phyloP scores from a whole-genome alignment of 2,113 vertebrate species.

The Cynocephalus volans region DNA sequence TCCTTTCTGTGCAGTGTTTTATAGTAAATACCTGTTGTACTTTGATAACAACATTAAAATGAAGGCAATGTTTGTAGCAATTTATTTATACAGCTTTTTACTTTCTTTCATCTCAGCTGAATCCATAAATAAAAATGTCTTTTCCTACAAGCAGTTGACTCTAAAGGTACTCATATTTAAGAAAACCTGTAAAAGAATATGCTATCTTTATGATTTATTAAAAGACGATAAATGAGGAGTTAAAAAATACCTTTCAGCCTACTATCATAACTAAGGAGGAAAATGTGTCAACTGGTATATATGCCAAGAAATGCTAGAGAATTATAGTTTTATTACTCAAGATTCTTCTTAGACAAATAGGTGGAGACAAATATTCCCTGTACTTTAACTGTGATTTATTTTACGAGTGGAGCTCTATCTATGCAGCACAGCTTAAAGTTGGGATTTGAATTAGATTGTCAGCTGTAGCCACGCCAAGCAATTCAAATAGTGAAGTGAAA shows the following conservation, averaged over 20 bases:
- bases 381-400: slow-evolving; percentile 80
- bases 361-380: slow-evolving; percentile 72
- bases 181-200: slow-evolving; percentile 68
- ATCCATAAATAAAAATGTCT: slow-evolving; percentile 80
- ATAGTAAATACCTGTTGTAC: slow-evolving; percentile 60
- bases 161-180: slow-evolving; percentile 69
- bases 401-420: slow-evolving; percentile 59
- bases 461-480: background rate
- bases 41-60: slow-evolving; percentile 70
- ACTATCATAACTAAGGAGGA: slow-evolving; percentile 68
- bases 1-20: slow-evolving; percentile 35
- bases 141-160: slow-evolving; percentile 66
- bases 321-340: slow-evolving; percentile 73
- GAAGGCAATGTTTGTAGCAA: slow-evolving; percentile 57
- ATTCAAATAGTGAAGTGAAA: background rate
- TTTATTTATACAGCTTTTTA: slow-evolving; percentile 75
- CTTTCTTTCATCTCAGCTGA: slow-evolving; percentile 70
- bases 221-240: slow-evolving; percentile 76
- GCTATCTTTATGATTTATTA: slow-evolving; percentile 81
- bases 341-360: slow-evolving; percentile 74
- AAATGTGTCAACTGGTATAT: slow-evolving; percentile 69
- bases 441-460: slow-evolving; percentile 49
- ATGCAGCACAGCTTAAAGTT: slow-evolving; percentile 29
- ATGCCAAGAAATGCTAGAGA: slow-evolving; percentile 66
- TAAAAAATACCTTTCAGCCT: slow-evolving; percentile 72